phyloP scores from a whole-genome alignment of 2,888 invertebrate species.

The Cephus runcator region DNA sequence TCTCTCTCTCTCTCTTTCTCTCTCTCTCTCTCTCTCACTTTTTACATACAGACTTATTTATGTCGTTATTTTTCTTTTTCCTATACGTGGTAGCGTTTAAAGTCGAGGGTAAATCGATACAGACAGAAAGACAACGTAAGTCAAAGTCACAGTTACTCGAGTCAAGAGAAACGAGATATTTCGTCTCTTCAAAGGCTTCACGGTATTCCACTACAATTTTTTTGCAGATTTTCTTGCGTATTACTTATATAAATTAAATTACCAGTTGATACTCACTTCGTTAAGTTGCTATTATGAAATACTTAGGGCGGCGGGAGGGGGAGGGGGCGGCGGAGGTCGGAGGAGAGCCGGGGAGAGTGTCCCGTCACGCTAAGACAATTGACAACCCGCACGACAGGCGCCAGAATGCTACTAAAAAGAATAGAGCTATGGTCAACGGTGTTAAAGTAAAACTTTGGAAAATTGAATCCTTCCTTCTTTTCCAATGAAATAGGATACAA shows the following conservation, averaged over 20 bases:
- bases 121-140: conserved; percentile 20
- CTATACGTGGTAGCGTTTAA: conserved; percentile 14
- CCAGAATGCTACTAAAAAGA: neutral
- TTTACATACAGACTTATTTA: conserved; percentile 8
- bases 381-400: neutral
- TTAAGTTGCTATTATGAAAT: conserved; percentile 45
- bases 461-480: conserved; percentile 1
- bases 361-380: neutral
- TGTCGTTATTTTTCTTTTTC: neutral
- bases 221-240: conserved; percentile 42
- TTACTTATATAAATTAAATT: conserved; percentile 59
- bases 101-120: conserved; percentile 28
- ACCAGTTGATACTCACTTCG: conserved; percentile 53
- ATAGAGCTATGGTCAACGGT: neutral
- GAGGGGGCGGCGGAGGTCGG: neutral
- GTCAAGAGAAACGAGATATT: conserved; percentile 28
- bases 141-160: conserved; percentile 7
- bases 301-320: conserved; percentile 34
- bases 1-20: conserved; percentile 19
- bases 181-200: conserved; percentile 41
- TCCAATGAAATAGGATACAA: neutral
- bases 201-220: conserved; percentile 41
- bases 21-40: conserved; percentile 7
- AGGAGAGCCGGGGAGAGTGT: neutral
- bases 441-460: neutral